phyloP scores from a whole-genome alignment of 2,797 vertebrate species.

The Eulemur coronatus region DNA sequence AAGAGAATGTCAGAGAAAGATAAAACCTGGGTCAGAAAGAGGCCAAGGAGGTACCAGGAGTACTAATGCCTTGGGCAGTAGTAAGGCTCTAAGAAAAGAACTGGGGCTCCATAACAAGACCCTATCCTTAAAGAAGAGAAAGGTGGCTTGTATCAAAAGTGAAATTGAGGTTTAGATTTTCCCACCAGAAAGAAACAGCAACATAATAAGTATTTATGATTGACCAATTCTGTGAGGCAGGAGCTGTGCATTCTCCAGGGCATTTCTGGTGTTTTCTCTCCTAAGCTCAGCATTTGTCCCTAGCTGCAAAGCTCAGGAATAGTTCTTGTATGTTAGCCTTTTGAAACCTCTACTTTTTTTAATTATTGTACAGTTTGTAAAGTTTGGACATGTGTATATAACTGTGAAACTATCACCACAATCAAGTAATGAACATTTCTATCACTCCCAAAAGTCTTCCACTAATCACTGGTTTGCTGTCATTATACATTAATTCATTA shows the following conservation, averaged over 20 bases:
- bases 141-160: background rate
- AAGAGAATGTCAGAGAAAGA: background rate
- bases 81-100: background rate
- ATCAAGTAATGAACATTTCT: background rate
- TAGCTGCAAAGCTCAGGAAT: background rate
- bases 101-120: background rate
- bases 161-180: slow-evolving; percentile 46
- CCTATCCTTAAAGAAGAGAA: background rate
- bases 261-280: background rate
- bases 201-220: background rate
- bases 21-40: background rate
- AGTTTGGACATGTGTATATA: background rate
- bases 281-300: background rate
- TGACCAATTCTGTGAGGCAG: background rate
- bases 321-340: background rate
- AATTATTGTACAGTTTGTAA: background rate
- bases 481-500: background rate
- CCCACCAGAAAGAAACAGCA: background rate
- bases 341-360: background rate
- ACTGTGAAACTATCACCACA: background rate
- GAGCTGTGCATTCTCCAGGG: background rate
- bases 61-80: background rate
- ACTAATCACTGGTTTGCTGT: background rate
- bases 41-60: background rate
- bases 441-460: background rate